Conservation (phyloP, 2,113 vertebrate species). For the Condylura cristata region DNA sequence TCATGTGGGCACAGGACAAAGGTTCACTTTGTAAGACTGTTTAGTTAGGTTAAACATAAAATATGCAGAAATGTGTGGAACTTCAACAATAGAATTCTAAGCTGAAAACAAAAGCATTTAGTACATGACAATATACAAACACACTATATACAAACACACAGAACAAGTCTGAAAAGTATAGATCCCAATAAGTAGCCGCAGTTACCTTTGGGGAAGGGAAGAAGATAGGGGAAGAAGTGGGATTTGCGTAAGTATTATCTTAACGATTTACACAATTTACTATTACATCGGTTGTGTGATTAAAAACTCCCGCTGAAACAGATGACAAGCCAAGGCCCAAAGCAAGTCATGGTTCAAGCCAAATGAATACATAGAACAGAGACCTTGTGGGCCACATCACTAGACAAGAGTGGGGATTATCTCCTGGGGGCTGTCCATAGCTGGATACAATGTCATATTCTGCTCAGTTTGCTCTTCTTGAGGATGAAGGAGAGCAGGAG, state of each 20-base stretch:
- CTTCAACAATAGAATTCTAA: conserved; percentile 56
- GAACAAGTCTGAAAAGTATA: neutral
- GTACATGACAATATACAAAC: neutral
- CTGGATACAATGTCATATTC: neutral
- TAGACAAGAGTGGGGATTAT: neutral
- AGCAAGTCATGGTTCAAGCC: neutral
- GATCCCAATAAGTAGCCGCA: neutral
- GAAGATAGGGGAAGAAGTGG: neutral
- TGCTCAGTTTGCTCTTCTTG: neutral
- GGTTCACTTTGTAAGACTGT: conserved; percentile 53
- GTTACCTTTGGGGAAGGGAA: neutral
- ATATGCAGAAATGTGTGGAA: conserved; percentile 68
- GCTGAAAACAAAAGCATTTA: conserved; percentile 46
- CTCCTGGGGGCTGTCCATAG: neutral
- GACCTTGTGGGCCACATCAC: neutral
- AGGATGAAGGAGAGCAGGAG: neutral
- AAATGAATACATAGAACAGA: neutral
- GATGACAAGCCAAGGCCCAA: neutral
- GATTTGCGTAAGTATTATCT: neutral
- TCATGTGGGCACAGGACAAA: conserved; percentile 63
- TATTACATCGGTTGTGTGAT: neutral
- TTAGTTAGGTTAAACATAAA: conserved; percentile 60
- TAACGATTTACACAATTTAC: neutral
- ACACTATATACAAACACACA: neutral
- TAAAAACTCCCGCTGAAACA: neutral